These are phyloP conservation scores for Akabosia matsudoensis DNA, from an alignment of 1,140 invertebrate species.

Conservation along the genomic window DNA sequence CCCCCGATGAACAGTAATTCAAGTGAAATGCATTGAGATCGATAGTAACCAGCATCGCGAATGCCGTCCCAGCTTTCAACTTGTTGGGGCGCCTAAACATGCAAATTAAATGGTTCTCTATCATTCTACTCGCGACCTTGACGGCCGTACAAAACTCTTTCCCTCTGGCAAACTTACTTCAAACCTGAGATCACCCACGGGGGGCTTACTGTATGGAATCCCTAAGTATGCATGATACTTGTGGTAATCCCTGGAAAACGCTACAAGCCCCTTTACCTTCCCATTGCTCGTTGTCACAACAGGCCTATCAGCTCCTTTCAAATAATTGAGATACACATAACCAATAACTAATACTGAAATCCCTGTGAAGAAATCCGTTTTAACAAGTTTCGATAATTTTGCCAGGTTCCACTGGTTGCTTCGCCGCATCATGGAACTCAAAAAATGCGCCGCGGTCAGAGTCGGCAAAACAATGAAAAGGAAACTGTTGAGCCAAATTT, in stretches of 20 bases:
- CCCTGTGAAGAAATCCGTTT: no score
- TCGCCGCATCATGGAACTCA: no score
- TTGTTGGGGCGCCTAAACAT: not conserved
- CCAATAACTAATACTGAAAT: no score
- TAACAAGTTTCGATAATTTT: no score
- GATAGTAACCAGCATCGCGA: not conserved
- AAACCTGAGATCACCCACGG: conserved; percentile 7
- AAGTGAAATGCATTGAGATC: conserved; percentile 2
- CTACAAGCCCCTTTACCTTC: not conserved
- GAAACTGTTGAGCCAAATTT: no score
- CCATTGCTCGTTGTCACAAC: not conserved
- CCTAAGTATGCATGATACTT: conserved; percentile 1
- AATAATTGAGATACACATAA: not conserved
- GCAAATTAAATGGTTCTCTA: not conserved
- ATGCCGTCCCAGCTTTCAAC: not conserved
- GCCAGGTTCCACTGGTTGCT: no score
- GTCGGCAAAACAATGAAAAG: no score
- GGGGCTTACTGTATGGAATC: not conserved
- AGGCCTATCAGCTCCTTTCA: conserved; percentile 5
- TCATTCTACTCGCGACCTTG: not conserved
- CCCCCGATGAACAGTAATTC: not conserved
- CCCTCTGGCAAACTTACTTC: not conserved
- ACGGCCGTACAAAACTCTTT: not conserved
- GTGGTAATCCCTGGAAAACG: not conserved
- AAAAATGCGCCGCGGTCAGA: no score